phyloP scores from a whole-genome alignment of 2,797 vertebrate genomes.

The Megalops cyprinoides region DNA sequence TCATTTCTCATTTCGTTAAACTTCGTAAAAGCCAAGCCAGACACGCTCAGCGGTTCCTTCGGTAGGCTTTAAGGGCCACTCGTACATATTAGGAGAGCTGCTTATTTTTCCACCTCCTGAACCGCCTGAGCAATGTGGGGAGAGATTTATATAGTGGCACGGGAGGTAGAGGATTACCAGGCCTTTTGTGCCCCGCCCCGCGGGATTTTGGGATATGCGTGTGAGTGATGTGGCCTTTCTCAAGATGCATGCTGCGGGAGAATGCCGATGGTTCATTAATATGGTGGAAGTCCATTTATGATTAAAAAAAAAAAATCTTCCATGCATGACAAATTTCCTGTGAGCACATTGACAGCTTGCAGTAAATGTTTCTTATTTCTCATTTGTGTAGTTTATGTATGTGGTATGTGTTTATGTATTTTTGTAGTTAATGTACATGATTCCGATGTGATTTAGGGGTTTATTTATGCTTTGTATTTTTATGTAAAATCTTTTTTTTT shows the following conservation, averaged over 20 bases:
- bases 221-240: not conserved
- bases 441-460: no score
- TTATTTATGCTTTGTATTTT: no score
- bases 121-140: not conserved
- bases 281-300: not conserved
- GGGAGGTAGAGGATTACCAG: not conserved
- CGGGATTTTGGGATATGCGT: not conserved
- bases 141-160: slow-evolving; percentile 22
- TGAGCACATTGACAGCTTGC: not conserved
- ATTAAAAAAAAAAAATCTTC: not conserved
- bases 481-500: no score
- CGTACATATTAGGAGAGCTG: slow-evolving; percentile 15
- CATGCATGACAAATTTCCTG: not conserved
- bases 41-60: slow-evolving; percentile 17
- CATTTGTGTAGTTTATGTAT: no score
- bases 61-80: slow-evolving; percentile 9
- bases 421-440: no score
- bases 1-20: slow-evolving; percentile 3
- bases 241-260: not conserved
- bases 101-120: slow-evolving; percentile 15
- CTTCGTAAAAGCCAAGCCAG: slow-evolving; percentile 13
- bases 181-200: not conserved
- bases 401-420: no score
- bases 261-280: not conserved
- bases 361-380: not conserved